Conservation (phyloP, 2,113 vertebrate species). For the Hymenochirus boettgeri region DNA sequence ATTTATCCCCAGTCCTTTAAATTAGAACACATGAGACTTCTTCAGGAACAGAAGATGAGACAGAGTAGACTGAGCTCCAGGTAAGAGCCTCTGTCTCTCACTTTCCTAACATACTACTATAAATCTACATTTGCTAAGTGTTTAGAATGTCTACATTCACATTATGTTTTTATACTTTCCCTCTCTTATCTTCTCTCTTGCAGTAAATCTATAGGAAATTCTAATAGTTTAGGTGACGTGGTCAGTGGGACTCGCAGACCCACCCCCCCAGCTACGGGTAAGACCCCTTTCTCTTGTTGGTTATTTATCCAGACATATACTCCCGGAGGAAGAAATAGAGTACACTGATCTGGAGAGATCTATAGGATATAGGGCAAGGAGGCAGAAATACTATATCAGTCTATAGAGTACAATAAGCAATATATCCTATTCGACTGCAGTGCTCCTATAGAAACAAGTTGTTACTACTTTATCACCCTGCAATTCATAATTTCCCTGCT, state of each 20-base stretch:
- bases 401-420: too few species aligned
- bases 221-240: slow-evolving; percentile 81
- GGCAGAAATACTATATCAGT: too few species aligned
- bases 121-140: not conserved
- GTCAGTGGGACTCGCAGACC: slow-evolving; percentile 86
- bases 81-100: slow-evolving; percentile 53
- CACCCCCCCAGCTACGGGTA: slow-evolving; percentile 92
- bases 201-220: slow-evolving; percentile 92
- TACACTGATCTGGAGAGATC: too few species aligned
- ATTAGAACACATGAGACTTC: slow-evolving; percentile 85
- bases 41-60: slow-evolving; percentile 90
- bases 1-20: slow-evolving; percentile 94
- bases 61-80: slow-evolving; percentile 91
- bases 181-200: slow-evolving; percentile 17
- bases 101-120: not conserved
- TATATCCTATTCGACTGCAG: too few species aligned
- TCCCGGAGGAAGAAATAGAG: too few species aligned
- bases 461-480: too few species aligned
- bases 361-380: too few species aligned
- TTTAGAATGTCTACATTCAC: not conserved
- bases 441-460: too few species aligned
- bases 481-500: too few species aligned
- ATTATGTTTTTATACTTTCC: not conserved
- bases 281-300: slow-evolving; percentile 41
- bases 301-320: not conserved